Conservation (phyloP, 2,113 vertebrate genomes). For the Nanger granti region DNA sequence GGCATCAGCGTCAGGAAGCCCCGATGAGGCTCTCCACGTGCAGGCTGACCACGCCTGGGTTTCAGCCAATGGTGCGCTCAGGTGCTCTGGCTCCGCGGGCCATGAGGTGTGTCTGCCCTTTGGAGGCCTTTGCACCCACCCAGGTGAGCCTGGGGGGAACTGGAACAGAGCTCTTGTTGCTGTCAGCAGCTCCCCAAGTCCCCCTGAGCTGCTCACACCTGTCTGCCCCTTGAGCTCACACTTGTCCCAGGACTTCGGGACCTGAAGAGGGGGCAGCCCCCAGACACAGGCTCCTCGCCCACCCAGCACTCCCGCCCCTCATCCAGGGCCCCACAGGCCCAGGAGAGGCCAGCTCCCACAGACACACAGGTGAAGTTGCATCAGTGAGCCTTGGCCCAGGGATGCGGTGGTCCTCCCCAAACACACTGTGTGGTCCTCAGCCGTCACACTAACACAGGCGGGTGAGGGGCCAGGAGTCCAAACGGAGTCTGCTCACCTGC, state of each 20-base stretch:
- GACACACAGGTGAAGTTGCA: fast-evolving
- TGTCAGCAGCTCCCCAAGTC: not conserved
- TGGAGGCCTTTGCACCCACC: not conserved
- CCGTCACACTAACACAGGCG: not conserved
- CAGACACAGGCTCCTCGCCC: not conserved
- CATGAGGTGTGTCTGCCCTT: not conserved
- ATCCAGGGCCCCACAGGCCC: not conserved
- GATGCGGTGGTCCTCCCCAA: not conserved
- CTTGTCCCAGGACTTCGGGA: not conserved
- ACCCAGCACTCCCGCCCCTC: not conserved
- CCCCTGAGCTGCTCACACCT: not conserved
- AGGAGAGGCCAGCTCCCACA: not conserved
- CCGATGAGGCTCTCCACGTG: not conserved
- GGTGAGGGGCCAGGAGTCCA: not conserved
- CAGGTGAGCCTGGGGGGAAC: not conserved
- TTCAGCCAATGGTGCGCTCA: fast-evolving
- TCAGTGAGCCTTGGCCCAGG: not conserved
- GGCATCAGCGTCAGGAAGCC: fast-evolving
- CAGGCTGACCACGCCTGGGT: not conserved
- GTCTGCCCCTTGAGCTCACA: too few relatives aligned
- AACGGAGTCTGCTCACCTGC: not conserved
- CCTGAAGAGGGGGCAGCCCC: not conserved
- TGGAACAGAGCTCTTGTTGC: not conserved
- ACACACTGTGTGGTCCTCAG: not conserved
- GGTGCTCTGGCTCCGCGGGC: not conserved